phyloP scores from a whole-genome alignment of 2,797 vertebrate genomes.

The Halcyon chelicuti region DNA sequence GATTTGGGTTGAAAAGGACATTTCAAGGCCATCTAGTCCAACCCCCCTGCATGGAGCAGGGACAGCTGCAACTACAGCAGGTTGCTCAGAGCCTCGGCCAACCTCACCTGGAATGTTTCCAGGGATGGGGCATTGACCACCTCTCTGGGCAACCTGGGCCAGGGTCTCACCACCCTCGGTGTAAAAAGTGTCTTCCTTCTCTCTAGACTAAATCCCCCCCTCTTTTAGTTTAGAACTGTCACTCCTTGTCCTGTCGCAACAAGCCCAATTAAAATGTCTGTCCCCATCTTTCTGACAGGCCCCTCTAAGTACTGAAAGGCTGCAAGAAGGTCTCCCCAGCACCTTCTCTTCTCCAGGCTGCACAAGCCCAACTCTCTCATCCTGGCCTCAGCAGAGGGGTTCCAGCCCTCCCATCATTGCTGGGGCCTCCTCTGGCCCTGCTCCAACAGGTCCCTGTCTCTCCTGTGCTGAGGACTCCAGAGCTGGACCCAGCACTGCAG shows the following conservation, averaged over 20 bases:
- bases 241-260: neutral
- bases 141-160: neutral
- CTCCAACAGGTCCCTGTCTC: neutral
- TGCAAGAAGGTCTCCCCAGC: no score
- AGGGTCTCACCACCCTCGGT: neutral
- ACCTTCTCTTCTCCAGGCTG: no score
- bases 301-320: no score
- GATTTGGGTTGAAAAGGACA: neutral
- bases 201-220: neutral
- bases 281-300: no score
- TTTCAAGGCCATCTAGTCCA: neutral
- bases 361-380: no score
- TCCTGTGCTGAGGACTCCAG: neutral
- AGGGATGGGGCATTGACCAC: neutral
- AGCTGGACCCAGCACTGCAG: neutral
- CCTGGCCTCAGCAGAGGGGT: no score
- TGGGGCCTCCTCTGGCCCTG: no score
- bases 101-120: neutral
- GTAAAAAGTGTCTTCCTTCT: neutral
- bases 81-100: neutral
- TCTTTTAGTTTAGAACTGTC: neutral
- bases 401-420: no score
- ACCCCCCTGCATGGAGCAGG: neutral
- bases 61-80: neutral
- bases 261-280: no score